Evolutionary conservation across 2,888 invertebrate species (phyloP).

Genomic region (Caenorhabditis becei): DNA sequence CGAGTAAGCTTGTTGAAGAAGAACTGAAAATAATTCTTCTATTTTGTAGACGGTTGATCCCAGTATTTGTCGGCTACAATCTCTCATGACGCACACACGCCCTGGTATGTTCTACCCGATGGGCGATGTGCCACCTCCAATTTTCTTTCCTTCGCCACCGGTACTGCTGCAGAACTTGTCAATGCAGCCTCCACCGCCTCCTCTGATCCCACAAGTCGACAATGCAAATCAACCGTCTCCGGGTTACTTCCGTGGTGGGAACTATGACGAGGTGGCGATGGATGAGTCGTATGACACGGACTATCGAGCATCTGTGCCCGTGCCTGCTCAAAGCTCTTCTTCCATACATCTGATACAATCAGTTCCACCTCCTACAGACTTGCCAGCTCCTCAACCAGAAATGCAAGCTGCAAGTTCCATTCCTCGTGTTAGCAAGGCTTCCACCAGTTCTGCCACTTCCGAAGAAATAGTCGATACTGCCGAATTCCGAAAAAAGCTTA

Average conservation of each 20-base stretch:
- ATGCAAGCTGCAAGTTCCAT: too few species aligned
- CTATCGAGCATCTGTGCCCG: background rate
- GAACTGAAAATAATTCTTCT: background rate
- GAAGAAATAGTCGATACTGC: too few species aligned
- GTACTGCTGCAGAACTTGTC: too few species aligned
- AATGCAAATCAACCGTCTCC: background rate
- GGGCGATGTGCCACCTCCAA: conserved; percentile 4
- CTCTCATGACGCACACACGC: conserved; percentile 1
- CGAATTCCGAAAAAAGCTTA: too few species aligned
- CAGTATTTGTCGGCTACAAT: conserved; percentile 28
- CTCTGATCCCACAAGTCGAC: conserved; percentile 4
- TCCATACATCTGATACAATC: too few species aligned
- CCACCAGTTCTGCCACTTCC: too few species aligned
- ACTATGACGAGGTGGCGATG: conserved; percentile 1
- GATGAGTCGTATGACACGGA: background rate
- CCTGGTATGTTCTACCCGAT: conserved; percentile 2
- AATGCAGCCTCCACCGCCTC: conserved; percentile 27
- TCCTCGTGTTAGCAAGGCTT: too few species aligned
- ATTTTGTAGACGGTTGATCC: conserved; percentile 13
- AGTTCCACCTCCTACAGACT: too few species aligned
- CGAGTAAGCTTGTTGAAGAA: background rate
- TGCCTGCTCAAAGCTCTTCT: too few species aligned
- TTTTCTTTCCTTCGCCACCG: background rate
- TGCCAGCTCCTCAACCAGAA: conserved; percentile 35
- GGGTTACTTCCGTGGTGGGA: background rate